Base-by-base conservation (phyloP, 2,888 invertebrate species). In the Rhabditoides inermis region DNA sequence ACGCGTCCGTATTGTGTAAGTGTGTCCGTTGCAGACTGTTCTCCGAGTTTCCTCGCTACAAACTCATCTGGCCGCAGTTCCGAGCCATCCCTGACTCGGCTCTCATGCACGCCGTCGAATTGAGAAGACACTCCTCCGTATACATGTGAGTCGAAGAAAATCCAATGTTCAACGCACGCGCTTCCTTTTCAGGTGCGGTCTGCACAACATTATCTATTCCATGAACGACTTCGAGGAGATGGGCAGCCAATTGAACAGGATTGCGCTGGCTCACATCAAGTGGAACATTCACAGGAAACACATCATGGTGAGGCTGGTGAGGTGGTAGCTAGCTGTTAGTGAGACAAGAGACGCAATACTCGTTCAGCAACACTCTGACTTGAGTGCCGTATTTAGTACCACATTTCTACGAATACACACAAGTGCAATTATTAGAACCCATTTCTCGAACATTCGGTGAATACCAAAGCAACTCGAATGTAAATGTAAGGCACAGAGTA, bases 1-100 rank as follows among this genome's bases (percentile, higher is more conserved):
- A 12, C 10, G 15, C 22, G 10, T 7, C 6, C 23, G 2, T 18
- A 22, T 30, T 23, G n/a, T 30, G 5, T 2, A 40, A n/a, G 32
- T 7, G 5, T 18, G 6, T 28, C 30, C n/a, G 23, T 53, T 61
- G 25, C 52, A 72, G 73, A 12, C 57, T 73, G 1, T 73, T 73
- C 49, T 57, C 70, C 15, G 70, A 73, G 44, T 60, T 69, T 46
- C 73, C 73, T 5, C 55, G 61, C 35, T 73, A 73, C 54, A 73
- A 73, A 50, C 55, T 61, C 35, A 69, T 73, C 30, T 73, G 72
- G 72, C 73, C 72, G 1, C 70, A 69, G 51, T 73, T 73, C 54
- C 56, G 68, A 2, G 63, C 64, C 15, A 68, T 73, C 45, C 72
- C 72, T 37, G 73, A 73, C 53, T 68, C 68, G 2, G 60, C 70